Evolutionary conservation across 2,888 invertebrate species (phyloP), one percentile per base, ranked within the genome.

Genomic region (Scaptomyza polygonia): DNA sequence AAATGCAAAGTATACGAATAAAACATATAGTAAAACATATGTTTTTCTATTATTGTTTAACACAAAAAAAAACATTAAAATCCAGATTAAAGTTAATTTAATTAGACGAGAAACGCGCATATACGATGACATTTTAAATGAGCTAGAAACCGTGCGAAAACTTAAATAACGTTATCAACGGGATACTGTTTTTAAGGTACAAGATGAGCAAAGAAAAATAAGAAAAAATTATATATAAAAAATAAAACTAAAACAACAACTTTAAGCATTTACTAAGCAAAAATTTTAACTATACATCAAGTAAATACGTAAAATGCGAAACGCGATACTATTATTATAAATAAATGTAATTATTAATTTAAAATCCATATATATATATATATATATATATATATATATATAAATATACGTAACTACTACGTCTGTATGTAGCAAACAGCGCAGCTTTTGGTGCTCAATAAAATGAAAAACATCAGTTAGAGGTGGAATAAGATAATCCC

Each of bases 1-100:
- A 92, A 92, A 92, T 91, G 88, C 90, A 91, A 90, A 90, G 92
- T 91, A 91, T 91, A 91, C 91, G 91, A 91, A 89, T 82, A 86
- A 86, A 81, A 81, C 77, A 75, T 87, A 79, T 61, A 78, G 67
- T 71, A 54, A 77, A 72, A 80, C 71, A 75, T 73, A 84, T 77
- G 70, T 79, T 72, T 79, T 73, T 74, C 69, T 57, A 58, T 77
- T 81, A 87, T 87, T 89, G 86, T 86, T 84, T 80, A 79, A 67
- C 45, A 48, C 47, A 6, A 30, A 30, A 48, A 48, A 72, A 51
- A 65, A 34, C 58, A 74, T 55, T 57, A 61, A 55, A 53, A 72
- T 73, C 70, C 74, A 72, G 49, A 56, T 75, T 76, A 85, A 84
- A 79, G 74, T 82, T 76, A 86, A 82, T 83, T 83, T 83, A 82